Conservation (phyloP, 2,888 invertebrate genomes). For the Malachius bipustulatus region DNA sequence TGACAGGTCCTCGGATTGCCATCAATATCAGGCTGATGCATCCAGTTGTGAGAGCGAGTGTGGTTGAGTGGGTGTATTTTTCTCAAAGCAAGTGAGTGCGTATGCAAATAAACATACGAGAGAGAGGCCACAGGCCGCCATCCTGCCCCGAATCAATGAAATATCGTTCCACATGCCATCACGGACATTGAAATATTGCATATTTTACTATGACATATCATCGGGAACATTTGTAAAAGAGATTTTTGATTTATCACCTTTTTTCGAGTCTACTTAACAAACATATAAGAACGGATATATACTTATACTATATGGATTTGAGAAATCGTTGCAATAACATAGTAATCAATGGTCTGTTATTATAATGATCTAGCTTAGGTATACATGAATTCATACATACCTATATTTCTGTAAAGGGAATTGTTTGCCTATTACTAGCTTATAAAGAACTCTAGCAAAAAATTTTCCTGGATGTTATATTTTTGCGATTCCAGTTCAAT, state of each 20-base stretch:
- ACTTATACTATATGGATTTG: too few species aligned
- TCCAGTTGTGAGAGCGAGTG: conserved; percentile 30
- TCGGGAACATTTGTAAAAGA: conserved; percentile 35
- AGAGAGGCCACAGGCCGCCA: conserved; percentile 30
- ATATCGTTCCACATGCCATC: conserved; percentile 33
- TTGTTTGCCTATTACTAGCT: too few species aligned
- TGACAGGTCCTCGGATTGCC: conserved; percentile 36
- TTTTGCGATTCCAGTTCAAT: too few species aligned
- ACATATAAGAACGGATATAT: too few species aligned
- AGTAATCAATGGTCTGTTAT: too few species aligned
- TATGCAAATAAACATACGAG: conserved; percentile 36
- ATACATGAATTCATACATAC: too few species aligned
- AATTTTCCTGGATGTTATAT: too few species aligned
- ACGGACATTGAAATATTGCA: conserved; percentile 37
- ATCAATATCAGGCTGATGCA: conserved; percentile 35
- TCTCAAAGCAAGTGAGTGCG: conserved; percentile 33
- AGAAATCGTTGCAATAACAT: too few species aligned
- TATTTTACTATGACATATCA: conserved; percentile 39
- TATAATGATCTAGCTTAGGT: too few species aligned
- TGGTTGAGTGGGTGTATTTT: conserved; percentile 37
- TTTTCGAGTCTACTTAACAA: too few species aligned
- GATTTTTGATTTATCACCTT: conserved; percentile 35
- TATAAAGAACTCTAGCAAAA: too few species aligned
- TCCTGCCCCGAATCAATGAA: conserved; percentile 37
- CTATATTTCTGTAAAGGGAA: too few species aligned